Evolutionary conservation across 2,888 invertebrate species (phyloP), one percentile per base, ranked within the genome.

Genomic region (Orchestes rusci): DNA sequence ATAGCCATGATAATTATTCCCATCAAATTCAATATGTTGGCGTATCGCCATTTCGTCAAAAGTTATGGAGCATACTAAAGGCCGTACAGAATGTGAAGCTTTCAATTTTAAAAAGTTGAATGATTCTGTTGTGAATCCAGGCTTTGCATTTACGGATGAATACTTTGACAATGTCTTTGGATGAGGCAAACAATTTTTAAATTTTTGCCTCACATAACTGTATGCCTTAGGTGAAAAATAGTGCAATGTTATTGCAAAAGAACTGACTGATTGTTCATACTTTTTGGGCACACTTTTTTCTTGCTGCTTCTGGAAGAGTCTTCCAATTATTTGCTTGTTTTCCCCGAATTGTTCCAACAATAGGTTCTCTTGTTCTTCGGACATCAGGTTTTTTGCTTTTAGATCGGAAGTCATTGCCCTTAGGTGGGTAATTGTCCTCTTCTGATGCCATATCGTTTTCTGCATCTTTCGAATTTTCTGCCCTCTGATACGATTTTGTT

Each of bases 11-110:
- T 19, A 7, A 27, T 29, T 44, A 27, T 18, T 23, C 3, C 52
- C 54, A 37, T 39, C 42, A 39, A 41, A 48, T 10, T 53, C 19
- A 4, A 53, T 28, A 35, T 52, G 46, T 19, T 54, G 13, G 20
- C 44, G 20, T 8, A 54, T 51, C 4, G 45, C 30, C 51, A 51
- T 53, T 41, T 54, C 53, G 36, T 50, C 53, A 41, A 54, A 43
- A 12, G 50, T 28, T 5, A 52, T 17, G n/a, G 30, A 20, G 3
- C 20, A 8, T 12, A 36, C 36, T 8, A 19, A 3, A 2, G 2
- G 2, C 5, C 23, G 43, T 39, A 32, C 31, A 7, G 17, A 29
- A 38, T 28, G 18, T 33, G 29, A 7, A 7, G 41, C 39, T 47
- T 53, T 54, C 10, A 19, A 7, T 39, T 47, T 43, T 27, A 52